Evolutionary conservation across 1,140 invertebrate species (phyloP).

Genomic region (Phymorhynchus buccinoides): DNA sequence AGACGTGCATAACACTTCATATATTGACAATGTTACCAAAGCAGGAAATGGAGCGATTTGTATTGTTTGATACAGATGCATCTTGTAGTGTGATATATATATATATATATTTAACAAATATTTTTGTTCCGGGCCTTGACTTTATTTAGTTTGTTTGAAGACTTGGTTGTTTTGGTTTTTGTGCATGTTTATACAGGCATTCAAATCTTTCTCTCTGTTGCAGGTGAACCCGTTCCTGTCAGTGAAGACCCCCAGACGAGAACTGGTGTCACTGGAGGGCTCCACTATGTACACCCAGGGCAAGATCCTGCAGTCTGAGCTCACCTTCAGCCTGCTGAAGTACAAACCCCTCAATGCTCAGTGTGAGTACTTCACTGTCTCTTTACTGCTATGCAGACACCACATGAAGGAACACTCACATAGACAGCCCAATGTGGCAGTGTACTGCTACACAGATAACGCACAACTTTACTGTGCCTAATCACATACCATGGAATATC

Average conservation of each 20-base stretch:
- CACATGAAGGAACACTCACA: too few species aligned
- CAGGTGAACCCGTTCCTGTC: conserved; percentile 29
- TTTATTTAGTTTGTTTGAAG: not conserved
- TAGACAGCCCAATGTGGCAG: not conserved
- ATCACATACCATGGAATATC: too few species aligned
- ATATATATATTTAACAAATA: too few species aligned
- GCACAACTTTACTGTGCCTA: too few species aligned
- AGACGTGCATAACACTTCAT: too few species aligned
- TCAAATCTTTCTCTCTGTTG: not conserved
- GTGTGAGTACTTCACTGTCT: conserved; percentile 12
- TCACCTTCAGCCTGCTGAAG: conserved; percentile 7
- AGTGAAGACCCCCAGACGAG: conserved; percentile 32
- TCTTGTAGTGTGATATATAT: too few species aligned
- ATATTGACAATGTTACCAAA: too few species aligned
- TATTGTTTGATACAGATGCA: too few species aligned
- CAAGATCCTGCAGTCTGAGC: conserved; percentile 18
- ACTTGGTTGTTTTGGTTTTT: not conserved
- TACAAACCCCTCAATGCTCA: not conserved
- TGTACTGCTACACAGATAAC: not conserved
- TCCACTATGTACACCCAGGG: conserved; percentile 37
- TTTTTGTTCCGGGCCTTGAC: not conserved
- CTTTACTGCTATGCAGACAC: too few species aligned
- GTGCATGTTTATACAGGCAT: not conserved
- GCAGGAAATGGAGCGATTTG: too few species aligned
- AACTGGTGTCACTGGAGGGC: conserved; percentile 35